phyloP scores from a whole-genome alignment of 2,113 vertebrate species.

The Xerus inauris region DNA sequence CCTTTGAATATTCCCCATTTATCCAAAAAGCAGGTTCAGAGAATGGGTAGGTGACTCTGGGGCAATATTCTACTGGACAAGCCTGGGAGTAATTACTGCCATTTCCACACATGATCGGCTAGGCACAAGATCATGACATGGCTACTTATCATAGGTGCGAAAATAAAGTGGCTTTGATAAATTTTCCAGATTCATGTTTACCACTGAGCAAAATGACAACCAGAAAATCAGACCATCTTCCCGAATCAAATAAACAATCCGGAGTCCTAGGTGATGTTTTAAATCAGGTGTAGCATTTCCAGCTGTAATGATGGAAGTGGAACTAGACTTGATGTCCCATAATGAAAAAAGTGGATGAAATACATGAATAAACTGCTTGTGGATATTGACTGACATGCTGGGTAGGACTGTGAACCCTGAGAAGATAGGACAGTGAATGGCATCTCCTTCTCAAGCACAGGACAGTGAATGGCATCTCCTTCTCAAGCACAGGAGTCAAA shows the following conservation, averaged over 20 bases:
- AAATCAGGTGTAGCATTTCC: not conserved
- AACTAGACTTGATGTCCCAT: not conserved
- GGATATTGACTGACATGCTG: not conserved
- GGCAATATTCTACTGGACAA: not conserved
- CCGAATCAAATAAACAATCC: not conserved
- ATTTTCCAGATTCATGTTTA: not conserved
- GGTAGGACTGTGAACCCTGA: not conserved
- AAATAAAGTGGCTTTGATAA: too few relatives aligned
- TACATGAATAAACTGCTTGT: not conserved
- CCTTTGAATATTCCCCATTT: not conserved
- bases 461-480: too few relatives aligned
- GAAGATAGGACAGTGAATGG: not conserved
- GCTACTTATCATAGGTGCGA: not conserved
- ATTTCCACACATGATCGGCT: not conserved
- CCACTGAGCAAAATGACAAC: not conserved
- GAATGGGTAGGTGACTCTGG: accelerated
- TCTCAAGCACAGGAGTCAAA: not conserved
- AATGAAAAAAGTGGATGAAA: not conserved
- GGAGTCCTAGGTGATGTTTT: not conserved
- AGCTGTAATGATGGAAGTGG: not conserved
- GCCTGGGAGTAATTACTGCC: not conserved
- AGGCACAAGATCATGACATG: not conserved
- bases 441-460: too few relatives aligned
- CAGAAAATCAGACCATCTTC: not conserved
- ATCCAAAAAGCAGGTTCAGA: not conserved